phyloP scores from a whole-genome alignment of 2,113 vertebrate genomes.

The Lutjanus erythropterus region DNA sequence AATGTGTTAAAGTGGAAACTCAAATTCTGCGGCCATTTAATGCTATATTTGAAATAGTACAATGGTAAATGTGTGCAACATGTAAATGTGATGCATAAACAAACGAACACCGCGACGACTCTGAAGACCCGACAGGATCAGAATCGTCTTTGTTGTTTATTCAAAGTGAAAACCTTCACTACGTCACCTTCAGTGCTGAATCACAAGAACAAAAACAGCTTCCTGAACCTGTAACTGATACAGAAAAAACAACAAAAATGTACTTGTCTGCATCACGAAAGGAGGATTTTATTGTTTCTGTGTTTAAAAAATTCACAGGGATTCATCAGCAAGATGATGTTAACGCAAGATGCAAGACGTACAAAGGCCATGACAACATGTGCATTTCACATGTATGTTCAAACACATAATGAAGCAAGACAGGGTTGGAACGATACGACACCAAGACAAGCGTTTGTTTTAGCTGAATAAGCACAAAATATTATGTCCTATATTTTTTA shows the following conservation, averaged over 20 bases:
- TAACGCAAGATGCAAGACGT: neutral
- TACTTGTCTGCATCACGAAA: neutral
- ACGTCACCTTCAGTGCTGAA: neutral
- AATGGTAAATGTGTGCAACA: neutral
- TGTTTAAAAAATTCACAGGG: neutral
- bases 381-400: neutral
- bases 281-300: neutral
- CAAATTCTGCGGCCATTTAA: neutral
- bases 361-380: neutral
- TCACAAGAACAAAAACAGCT: neutral
- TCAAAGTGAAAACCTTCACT: neutral
- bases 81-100: slow-evolving; percentile 2
- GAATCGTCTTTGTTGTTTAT: neutral
- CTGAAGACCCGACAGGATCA: neutral
- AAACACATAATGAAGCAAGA: neutral
- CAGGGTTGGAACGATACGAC: too few relatives aligned
- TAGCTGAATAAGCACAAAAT: too few relatives aligned
- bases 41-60: too few relatives aligned
- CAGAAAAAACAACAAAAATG: neutral
- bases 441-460: too few relatives aligned
- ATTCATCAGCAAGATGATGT: neutral
- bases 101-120: neutral
- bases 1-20: neutral
- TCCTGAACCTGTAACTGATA: neutral
- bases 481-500: too few relatives aligned